Evolutionary conservation across 1,140 invertebrate genomes (phyloP).

Genomic region (Drosophila trapezifrons): DNA sequence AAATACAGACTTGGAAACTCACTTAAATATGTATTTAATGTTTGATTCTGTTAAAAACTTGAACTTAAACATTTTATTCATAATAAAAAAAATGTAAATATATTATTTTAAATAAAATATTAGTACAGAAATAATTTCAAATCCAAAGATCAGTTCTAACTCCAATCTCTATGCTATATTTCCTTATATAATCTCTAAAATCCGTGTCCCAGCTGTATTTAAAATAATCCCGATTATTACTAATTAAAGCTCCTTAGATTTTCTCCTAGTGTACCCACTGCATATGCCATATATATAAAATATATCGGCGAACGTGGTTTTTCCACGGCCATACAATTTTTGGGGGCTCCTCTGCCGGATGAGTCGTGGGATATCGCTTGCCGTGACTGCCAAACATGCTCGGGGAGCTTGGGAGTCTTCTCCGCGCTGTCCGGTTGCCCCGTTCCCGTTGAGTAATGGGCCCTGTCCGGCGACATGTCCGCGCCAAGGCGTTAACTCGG

Average conservation of each 20-base stretch:
- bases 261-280: conserved; percentile 18
- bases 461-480: conserved; percentile 58
- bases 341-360: conserved; percentile 21
- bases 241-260: neutral
- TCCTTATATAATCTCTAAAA: no score
- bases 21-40: no score
- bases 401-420: conserved; percentile 8
- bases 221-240: neutral
- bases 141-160: no score
- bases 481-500: conserved; percentile 54
- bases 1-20: no score
- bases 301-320: conserved; percentile 38
- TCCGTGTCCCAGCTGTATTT: neutral
- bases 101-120: no score
- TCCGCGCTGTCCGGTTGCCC: conserved; percentile 15
- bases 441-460: conserved; percentile 60
- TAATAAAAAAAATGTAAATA: no score
- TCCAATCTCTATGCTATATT: no score
- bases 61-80: no score
- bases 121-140: no score
- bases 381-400: conserved; percentile 28
- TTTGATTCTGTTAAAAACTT: no score
- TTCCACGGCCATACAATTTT: conserved; percentile 51
- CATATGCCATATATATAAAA: conserved; percentile 16
- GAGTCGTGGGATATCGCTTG: conserved; percentile 34